Evolutionary conservation across 2,113 vertebrate genomes (phyloP), one percentile per base, ranked within the genome.

Genomic region (Trematocara stigmaticum): DNA sequence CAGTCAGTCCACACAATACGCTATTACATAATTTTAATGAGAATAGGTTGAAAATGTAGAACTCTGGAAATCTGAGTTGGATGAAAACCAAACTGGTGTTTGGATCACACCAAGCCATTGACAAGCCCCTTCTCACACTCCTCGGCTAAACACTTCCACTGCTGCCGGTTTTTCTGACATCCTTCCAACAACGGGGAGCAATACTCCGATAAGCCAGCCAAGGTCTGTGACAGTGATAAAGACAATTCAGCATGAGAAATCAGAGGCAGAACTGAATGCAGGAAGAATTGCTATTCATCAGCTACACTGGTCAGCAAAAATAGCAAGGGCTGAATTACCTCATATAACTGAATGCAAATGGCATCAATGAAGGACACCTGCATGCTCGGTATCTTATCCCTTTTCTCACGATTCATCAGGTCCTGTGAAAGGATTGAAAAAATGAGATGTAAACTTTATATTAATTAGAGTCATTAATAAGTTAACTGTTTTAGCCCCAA

Each of bases 301-400:
- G 7, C 29, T 35, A 8, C 3, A 1, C 5, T 69, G 7, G 23
- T 88, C 9, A 29, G 10, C 9, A 83, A 45, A 66, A 31, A n/a
- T 5, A 51, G 3, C 3, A 3, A 5, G 4, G 35, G 13, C 2
- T 31, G 3, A 42, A 55, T 88, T 97, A 99, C 99, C 99, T 99
- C 98, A 87, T 99, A 99, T 4, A 99, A 95, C 94, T 99, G 97
- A 82, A 97, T 95, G 90, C 99, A 99, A 94, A 99, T 97, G 89
- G 98, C 97, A 57, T 99, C 99, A 84, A 99, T 99, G 92, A 99
- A 99, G 92, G 98, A 98, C 93, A 99, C 98, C 93, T 99, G 99
- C 98, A 99, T 99, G 94, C 97, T 99, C 61, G 99, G 99, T 87
- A 99, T 99, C 95, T 99, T 98, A 93, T 99, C 98, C 87, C 97